Percentiles rank a stretch among this genome's conserved stretches.
These are phyloP conservation scores for Gryllus bimaculatus DNA, from an alignment of 1,140 invertebrate genomes.

Conservation along the genomic window DNA sequence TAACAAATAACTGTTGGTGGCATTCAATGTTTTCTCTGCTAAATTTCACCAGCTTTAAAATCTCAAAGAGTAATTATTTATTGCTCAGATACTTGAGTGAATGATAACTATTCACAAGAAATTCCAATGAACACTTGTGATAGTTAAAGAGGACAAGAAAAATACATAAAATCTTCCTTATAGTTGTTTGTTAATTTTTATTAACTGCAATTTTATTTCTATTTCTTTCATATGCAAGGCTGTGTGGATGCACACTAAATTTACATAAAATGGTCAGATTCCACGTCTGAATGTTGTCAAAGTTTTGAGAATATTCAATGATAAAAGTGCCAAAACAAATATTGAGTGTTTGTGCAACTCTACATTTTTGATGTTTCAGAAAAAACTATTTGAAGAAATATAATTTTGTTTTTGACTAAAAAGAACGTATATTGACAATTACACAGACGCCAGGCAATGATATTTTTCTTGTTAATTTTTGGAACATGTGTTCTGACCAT, in stretches of 20 bases:
- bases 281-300: not conserved
- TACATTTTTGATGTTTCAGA: no score
- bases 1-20: not conserved
- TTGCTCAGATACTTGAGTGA: no score
- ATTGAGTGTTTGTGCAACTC: no score
- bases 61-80: no score
- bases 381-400: no score
- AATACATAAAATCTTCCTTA: not conserved
- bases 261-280: not conserved
- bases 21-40: not conserved
- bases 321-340: no score
- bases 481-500: no score
- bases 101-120: not conserved
- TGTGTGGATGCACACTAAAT: not conserved
- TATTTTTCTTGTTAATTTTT: no score
- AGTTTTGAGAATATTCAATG: not conserved
- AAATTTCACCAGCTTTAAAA: not conserved
- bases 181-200: not conserved
- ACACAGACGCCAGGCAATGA: no score
- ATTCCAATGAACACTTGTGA: conserved; percentile 1
- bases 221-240: not conserved
- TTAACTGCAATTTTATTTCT: not conserved
- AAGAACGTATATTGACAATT: no score
- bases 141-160: not conserved
- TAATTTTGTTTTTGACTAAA: no score